Percentiles rank a stretch among this genome's conserved stretches.
Evolutionary conservation across 1,140 invertebrate genomes (phyloP).

Genomic region (Leptinotarsa texana): DNA sequence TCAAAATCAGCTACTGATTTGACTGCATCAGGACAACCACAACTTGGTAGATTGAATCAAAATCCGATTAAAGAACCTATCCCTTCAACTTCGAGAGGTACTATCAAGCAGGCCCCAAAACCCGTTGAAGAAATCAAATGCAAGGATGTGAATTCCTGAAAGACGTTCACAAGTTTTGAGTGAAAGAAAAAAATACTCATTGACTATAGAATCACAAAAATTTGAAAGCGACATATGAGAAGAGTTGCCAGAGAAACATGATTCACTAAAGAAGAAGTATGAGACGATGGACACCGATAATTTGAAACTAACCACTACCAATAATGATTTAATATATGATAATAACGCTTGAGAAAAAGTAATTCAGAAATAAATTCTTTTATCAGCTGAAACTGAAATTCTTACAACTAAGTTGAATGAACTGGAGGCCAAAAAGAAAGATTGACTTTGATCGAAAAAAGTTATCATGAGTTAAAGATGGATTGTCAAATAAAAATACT

Average conservation of each 20-base stretch:
- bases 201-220: conserved; percentile 17
- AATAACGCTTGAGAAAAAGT: conserved; percentile 22
- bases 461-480: not conserved
- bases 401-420: not conserved
- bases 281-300: conserved; percentile 15
- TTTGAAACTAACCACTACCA: not conserved
- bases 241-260: conserved; percentile 19
- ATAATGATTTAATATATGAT: not conserved
- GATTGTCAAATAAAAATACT: not conserved
- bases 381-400: not conserved
- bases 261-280: conserved; percentile 20
- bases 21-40: not conserved
- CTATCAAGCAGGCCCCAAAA: not conserved
- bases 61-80: too few species aligned
- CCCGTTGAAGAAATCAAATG: conserved; percentile 25
- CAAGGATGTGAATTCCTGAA: conserved; percentile 35
- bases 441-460: not conserved
- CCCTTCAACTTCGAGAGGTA: not conserved
- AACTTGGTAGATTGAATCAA: not conserved
- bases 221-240: conserved; percentile 22
- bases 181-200: conserved; percentile 28
- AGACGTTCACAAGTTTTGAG: conserved; percentile 29
- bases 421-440: not conserved
- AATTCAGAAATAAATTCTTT: not conserved
- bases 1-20: conserved; percentile 30